Evolutionary conservation across 2,113 vertebrate species (phyloP).

Genomic region (Campylorhamphus procurvoides): DNA sequence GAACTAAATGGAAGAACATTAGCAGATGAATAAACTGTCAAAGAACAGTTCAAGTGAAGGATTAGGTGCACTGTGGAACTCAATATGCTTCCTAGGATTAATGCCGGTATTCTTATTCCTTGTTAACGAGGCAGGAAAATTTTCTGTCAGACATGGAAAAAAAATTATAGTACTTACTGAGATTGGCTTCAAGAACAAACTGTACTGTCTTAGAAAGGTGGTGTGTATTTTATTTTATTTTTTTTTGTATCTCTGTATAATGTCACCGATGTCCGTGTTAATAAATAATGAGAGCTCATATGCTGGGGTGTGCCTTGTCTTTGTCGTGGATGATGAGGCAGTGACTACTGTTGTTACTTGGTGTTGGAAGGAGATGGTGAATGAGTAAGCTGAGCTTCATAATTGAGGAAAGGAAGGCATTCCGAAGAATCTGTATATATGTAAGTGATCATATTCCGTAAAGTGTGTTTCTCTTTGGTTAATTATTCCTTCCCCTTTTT

Average conservation of each 20-base stretch:
- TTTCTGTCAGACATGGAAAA: background rate
- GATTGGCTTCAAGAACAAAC: background rate
- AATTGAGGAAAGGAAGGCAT: background rate
- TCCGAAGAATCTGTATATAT: background rate
- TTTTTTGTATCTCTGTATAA: background rate
- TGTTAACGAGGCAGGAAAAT: background rate
- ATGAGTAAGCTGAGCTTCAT: background rate
- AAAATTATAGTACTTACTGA: background rate
- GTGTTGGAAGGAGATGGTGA: background rate
- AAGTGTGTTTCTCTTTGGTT: background rate
- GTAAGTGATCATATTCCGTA: background rate
- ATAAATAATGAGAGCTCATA: background rate
- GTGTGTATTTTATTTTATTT: background rate
- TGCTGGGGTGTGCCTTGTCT: background rate
- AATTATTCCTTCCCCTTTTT: background rate
- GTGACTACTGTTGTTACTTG: background rate
- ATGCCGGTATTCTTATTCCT: background rate
- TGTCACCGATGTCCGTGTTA: background rate
- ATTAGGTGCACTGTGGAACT: background rate
- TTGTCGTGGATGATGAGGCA: background rate
- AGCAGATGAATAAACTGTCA: background rate
- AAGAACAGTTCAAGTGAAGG: background rate
- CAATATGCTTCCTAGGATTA: background rate
- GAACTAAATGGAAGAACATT: background rate
- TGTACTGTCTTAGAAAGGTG: background rate